Conservation (phyloP, 2,113 vertebrate genomes). For the Cavia porcellus region DNA sequence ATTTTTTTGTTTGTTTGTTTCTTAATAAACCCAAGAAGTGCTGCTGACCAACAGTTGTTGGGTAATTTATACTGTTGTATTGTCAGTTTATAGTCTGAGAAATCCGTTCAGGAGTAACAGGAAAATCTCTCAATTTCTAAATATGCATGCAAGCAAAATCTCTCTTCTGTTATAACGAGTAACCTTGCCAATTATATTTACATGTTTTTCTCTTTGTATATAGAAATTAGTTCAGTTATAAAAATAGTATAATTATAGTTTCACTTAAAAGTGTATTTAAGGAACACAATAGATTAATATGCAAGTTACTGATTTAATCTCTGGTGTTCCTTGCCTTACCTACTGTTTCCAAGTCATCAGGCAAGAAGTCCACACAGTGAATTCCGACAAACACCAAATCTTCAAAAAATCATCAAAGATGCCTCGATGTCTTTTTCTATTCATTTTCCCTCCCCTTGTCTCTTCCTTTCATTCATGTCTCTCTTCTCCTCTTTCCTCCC, state of each 20-base stretch:
- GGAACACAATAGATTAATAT: neutral
- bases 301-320: slow-evolving; percentile 20
- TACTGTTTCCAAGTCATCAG: neutral
- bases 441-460: neutral
- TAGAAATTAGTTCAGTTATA: slow-evolving; percentile 3
- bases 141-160: neutral
- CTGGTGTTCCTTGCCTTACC: neutral
- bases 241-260: slow-evolving; percentile 47
- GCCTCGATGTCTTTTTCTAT: neutral
- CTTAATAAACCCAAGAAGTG: neutral
- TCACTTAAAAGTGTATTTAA: slow-evolving; percentile 40
- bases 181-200: neutral
- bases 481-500: too few species aligned
- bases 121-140: neutral
- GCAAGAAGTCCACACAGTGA: neutral
- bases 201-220: neutral
- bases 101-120: neutral
- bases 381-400: neutral
- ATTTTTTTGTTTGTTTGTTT: neutral
- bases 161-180: neutral
- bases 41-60: neutral
- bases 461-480: too few species aligned
- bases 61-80: neutral
- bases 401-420: neutral
- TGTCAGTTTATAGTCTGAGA: neutral